Base-by-base conservation (phyloP, 2,797 vertebrate genomes). In the Carcharodon carcharias region DNA sequence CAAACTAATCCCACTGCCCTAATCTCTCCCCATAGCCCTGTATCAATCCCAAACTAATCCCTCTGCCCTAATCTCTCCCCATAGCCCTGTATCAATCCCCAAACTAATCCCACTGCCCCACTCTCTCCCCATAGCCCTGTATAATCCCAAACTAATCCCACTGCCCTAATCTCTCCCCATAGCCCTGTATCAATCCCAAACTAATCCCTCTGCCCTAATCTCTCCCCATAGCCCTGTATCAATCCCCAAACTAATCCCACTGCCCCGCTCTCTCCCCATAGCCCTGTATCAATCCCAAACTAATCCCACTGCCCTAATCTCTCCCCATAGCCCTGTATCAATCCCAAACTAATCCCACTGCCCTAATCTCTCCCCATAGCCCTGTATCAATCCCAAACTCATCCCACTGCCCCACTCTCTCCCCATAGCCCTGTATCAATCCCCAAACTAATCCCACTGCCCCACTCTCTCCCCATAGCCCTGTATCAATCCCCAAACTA, bases 331-430 rank as follows among this genome's bases (percentile, higher is more conserved):
- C 35, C 73, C 73, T 77, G 73, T 77, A 80, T 40, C 77, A 80
- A 80, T 80, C 77, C n/a, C 77, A 80, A 40, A 80, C 35, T 80
- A 80, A 80, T 80, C 77, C 77, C n/a, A 80, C 77, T 80, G 77
- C 12, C 77, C 35, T 77, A 4, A n/a, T 40, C 77, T 16, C 77
- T n/a, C 12, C 67, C 18, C 77, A 80, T 3, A 14, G 73, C 73
- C 73, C 73, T 77, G 73, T 77, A 80, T 80, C 77, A 80, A 80
- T 80, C 77, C 77, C 71, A 73, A 35, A 73, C 28, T 73, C 73
- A 73, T 73, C 71, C 31, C 71, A 73, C 71, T 73, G 71, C 8
- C 45, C 71, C 71, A 14, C 31, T 0, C 28, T 73, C 6, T 35
- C 71, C 8, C 31, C 71, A 35, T 73, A 35, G 61, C 61, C 61